Evolutionary conservation across 2,888 invertebrate genomes (phyloP).

Genomic region (Metallyticus violacea): DNA sequence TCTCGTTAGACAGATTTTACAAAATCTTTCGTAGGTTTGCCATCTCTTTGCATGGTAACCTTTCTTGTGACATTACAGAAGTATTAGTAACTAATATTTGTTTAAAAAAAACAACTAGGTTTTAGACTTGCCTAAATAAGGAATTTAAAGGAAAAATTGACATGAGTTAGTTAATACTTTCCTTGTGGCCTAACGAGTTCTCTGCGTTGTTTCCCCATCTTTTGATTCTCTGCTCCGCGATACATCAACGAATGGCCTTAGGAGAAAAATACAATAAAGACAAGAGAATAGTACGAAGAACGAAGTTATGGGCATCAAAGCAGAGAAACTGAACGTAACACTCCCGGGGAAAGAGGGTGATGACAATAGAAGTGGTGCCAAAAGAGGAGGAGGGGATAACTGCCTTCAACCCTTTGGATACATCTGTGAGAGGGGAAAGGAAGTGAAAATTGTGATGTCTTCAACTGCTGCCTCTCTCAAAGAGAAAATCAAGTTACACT

Average conservation of each 20-base stretch:
- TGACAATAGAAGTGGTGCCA: not conserved
- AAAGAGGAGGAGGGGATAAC: not conserved
- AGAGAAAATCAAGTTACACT: not conserved
- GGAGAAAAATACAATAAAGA: not conserved
- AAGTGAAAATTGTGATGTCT: not conserved
- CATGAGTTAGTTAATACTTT: too few species aligned
- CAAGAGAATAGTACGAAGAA: not conserved
- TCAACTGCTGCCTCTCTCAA: not conserved
- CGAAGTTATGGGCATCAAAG: not conserved
- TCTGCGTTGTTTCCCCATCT: not conserved
- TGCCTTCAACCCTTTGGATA: not conserved
- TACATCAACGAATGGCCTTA: not conserved
- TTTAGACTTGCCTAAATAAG: too few species aligned
- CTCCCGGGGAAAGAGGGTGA: not conserved
- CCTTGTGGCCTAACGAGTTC: too few species aligned
- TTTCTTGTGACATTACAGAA: too few species aligned
- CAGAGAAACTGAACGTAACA: not conserved
- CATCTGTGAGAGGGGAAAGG: not conserved
- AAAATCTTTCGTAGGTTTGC: too few species aligned
- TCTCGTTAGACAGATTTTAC: too few species aligned
- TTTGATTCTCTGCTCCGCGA: not conserved
- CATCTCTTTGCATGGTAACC: too few species aligned
- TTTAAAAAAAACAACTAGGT: too few species aligned
- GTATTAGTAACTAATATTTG: too few species aligned
- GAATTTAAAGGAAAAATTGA: too few species aligned